phyloP scores from a whole-genome alignment of 2,113 vertebrate species.

The Scomber colias region DNA sequence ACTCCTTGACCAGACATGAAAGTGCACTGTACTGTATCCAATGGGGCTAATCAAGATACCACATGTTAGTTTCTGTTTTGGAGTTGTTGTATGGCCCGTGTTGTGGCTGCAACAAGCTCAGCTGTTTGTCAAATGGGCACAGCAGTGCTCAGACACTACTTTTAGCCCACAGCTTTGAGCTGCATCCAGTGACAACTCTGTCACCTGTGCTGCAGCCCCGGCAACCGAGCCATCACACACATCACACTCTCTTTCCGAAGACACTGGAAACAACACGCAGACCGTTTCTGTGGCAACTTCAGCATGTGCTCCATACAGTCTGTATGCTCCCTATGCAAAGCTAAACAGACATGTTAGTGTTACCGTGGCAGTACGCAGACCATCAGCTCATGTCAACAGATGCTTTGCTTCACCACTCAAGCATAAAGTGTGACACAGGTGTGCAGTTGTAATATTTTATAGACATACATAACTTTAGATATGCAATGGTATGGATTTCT shows the following conservation, averaged over 20 bases:
- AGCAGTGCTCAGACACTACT: conserved; percentile 69
- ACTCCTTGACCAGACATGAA: conserved; percentile 28
- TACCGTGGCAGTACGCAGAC: conserved; percentile 21
- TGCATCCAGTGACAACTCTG: conserved; percentile 69
- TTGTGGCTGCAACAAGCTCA: conserved; percentile 72
- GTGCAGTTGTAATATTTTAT: conserved; percentile 18
- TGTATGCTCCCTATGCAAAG: conserved; percentile 54
- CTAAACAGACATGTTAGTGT: conserved; percentile 12
- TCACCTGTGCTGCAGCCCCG: conserved; percentile 75
- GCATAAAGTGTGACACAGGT: conserved; percentile 38
- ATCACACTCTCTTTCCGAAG: conserved; percentile 41
- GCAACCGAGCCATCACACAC: conserved; percentile 63
- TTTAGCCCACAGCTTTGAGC: conserved; percentile 74
- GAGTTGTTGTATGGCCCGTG: conserved; percentile 65
- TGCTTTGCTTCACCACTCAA: conserved; percentile 36
- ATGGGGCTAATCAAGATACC: conserved; percentile 45
- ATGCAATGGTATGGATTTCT: not conserved
- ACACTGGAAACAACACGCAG: conserved; percentile 45
- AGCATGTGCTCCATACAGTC: conserved; percentile 24
- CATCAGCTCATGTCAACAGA: conserved; percentile 38
- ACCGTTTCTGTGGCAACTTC: conserved; percentile 46
- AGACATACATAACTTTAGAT: not conserved
- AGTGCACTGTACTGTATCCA: conserved; percentile 24
- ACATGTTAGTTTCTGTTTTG: conserved; percentile 72
- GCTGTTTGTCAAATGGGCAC: conserved; percentile 75